phyloP scores from a whole-genome alignment of 2,888 invertebrate genomes.

The Cheilosia impressa region DNA sequence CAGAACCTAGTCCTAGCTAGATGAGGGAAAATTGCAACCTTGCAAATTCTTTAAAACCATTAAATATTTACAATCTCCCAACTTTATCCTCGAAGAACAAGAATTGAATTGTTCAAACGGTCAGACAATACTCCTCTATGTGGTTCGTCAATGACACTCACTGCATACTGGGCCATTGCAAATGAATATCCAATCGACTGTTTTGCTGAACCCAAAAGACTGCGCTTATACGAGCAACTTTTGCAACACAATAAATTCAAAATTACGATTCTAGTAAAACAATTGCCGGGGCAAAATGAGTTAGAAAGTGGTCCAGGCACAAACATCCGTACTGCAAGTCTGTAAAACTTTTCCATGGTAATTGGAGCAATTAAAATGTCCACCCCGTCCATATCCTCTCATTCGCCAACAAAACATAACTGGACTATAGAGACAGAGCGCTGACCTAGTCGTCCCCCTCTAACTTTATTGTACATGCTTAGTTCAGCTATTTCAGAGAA shows the following conservation, averaged over 20 bases:
- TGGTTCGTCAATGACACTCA: too few relatives aligned
- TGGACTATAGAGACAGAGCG: conserved; percentile 21
- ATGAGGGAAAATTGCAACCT: too few relatives aligned
- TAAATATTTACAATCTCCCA: too few relatives aligned
- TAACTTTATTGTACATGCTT: conserved; percentile 45
- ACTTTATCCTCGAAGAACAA: too few relatives aligned
- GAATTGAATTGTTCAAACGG: too few relatives aligned
- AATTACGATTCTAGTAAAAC: conserved; percentile 52
- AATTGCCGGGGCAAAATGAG: conserved; percentile 59
- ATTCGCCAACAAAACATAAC: conserved; percentile 12
- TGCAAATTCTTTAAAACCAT: too few relatives aligned
- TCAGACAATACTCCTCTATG: too few relatives aligned
- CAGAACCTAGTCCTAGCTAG: too few relatives aligned
- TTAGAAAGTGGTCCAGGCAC: conserved; percentile 47
- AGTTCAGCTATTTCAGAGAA: conserved; percentile 43
- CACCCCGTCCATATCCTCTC: not conserved
- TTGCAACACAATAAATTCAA: conserved; percentile 56
- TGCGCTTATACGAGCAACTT: conserved; percentile 19
- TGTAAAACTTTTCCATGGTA: conserved; percentile 60
- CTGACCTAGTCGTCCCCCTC: not conserved
- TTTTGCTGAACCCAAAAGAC: conserved; percentile 16
- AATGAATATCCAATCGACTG: not conserved
- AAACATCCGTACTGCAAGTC: conserved; percentile 26
- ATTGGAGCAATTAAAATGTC: conserved; percentile 62
- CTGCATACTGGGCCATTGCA: too few relatives aligned